These are phyloP conservation scores for Nansenia antarctica DNA, from an alignment of 2,113 vertebrate species.

Conservation along the genomic window DNA sequence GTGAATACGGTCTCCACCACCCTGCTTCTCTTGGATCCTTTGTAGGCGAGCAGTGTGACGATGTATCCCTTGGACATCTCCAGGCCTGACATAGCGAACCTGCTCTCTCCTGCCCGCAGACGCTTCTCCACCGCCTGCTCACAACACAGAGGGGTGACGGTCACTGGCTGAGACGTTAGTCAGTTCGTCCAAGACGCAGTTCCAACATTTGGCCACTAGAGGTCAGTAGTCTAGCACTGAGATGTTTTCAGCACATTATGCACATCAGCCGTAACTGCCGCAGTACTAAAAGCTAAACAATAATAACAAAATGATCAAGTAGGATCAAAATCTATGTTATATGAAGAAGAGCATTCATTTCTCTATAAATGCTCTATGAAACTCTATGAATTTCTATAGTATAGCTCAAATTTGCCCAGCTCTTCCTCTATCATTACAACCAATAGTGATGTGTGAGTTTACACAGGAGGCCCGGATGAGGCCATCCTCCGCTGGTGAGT, in stretches of 20 bases:
- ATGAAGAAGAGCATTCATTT: too few relatives aligned
- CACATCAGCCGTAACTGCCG: not conserved
- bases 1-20: conserved; percentile 70
- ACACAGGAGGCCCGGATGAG: too few relatives aligned
- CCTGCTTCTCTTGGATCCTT: conserved; percentile 75
- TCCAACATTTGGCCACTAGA: conserved; percentile 55
- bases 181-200: too few relatives aligned
- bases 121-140: conserved; percentile 69
- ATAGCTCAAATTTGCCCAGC: not conserved
- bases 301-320: too few relatives aligned
- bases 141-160: conserved; percentile 3
- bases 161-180: not conserved
- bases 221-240: conserved; percentile 55
- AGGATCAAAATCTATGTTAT: too few relatives aligned
- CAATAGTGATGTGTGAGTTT: too few relatives aligned
- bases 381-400: not conserved
- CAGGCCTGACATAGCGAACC: conserved; percentile 72
- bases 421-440: not conserved
- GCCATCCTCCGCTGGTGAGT: too few relatives aligned
- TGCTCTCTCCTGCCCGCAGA: conserved; percentile 62
- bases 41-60: conserved; percentile 78
- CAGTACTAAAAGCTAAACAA: not conserved
- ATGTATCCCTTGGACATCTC: conserved; percentile 72
- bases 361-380: too few relatives aligned
- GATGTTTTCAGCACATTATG: not conserved